Conservation (phyloP, 1,140 invertebrate species). For the Pararge aegeria region DNA sequence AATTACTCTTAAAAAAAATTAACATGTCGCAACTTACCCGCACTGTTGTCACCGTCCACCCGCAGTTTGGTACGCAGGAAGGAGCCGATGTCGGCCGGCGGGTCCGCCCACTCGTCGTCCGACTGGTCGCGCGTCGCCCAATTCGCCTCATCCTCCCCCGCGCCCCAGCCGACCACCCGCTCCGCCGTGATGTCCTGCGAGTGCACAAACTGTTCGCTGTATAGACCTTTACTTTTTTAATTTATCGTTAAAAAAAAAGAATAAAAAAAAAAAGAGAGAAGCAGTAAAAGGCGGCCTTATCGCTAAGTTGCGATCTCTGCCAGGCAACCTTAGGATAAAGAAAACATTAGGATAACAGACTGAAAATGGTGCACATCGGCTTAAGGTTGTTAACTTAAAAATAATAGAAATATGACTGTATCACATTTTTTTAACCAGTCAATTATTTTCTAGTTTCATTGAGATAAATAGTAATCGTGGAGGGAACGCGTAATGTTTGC, state of each 20-base stretch:
- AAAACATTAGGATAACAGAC: too few relatives aligned
- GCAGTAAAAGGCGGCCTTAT: too few relatives aligned
- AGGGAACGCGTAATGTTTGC: too few relatives aligned
- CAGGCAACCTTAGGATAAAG: too few relatives aligned
- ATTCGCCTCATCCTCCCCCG: slow-evolving; percentile 29
- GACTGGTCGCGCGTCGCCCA: slow-evolving; percentile 56
- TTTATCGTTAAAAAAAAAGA: not conserved
- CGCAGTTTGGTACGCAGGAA: slow-evolving; percentile 59
- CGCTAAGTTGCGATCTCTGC: too few relatives aligned
- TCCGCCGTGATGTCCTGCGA: slow-evolving; percentile 60
- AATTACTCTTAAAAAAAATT: too few relatives aligned
- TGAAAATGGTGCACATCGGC: too few relatives aligned
- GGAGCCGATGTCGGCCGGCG: slow-evolving; percentile 62
- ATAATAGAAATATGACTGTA: too few relatives aligned
- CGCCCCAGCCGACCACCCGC: slow-evolving; percentile 56
- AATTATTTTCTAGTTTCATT: too few relatives aligned
- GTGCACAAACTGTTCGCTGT: not conserved
- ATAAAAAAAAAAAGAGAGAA: not conserved
- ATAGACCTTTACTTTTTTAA: not conserved
- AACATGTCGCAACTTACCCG: slow-evolving; percentile 49
- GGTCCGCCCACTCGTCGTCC: slow-evolving; percentile 73
- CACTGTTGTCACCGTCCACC: slow-evolving; percentile 74
- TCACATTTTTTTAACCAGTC: too few relatives aligned
- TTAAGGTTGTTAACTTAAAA: too few relatives aligned
- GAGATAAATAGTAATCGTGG: too few relatives aligned